These are phyloP conservation scores for Sussaba pulchella DNA, from an alignment of 2,888 invertebrate genomes.

Conservation along the genomic window DNA sequence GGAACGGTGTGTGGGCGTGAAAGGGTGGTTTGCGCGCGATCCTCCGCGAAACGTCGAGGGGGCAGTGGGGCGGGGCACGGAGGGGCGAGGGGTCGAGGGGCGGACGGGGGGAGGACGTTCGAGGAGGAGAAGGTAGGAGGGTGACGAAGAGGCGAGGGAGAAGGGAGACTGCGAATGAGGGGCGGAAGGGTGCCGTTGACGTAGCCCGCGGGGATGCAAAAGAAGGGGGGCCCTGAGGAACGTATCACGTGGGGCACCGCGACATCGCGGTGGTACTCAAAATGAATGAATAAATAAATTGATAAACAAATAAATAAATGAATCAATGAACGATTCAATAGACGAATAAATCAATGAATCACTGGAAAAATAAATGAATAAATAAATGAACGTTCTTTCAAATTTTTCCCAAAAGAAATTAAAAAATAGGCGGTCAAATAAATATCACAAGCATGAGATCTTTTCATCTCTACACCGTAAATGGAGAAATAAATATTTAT, in stretches of 20 bases:
- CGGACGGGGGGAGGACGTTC: constrained; percentile 52
- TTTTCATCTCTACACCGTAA: not conserved
- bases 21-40: constrained; percentile 67
- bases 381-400: no score
- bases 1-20: constrained; percentile 72
- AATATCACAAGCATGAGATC: no score
- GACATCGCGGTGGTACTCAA: no score
- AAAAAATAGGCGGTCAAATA: no score
- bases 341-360: no score
- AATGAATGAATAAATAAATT: no score
- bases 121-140: not conserved
- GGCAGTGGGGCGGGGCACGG: constrained; percentile 39
- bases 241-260: constrained; percentile 2
- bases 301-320: no score
- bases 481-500: not conserved
- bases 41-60: constrained; percentile 59
- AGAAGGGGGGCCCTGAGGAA: not conserved
- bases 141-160: not conserved
- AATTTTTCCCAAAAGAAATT: no score
- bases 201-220: constrained; percentile 21
- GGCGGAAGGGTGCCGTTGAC: constrained; percentile 35
- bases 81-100: constrained; percentile 40
- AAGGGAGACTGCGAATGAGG: no score
- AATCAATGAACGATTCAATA: no score
- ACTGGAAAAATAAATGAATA: no score